Conservation (phyloP, 2,888 invertebrate genomes). For the Ophion slaviceki region DNA sequence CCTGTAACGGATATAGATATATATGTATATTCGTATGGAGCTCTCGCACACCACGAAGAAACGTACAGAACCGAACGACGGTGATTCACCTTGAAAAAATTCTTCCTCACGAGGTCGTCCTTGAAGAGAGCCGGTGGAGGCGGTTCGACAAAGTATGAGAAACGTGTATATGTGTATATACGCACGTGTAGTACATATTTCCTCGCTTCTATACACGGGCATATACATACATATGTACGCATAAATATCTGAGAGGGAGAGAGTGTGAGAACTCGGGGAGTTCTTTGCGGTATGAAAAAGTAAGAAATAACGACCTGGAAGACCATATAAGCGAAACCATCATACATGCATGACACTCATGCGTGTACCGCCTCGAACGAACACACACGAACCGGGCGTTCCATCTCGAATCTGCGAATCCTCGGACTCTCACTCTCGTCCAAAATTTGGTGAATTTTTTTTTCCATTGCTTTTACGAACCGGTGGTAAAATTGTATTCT, state of each 20-base stretch:
- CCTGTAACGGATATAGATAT: constrained; percentile 36
- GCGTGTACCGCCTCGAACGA: not conserved
- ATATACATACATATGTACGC: not conserved
- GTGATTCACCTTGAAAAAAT: constrained; percentile 78
- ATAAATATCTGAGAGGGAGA: constrained; percentile 8
- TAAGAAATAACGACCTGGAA: constrained; percentile 48
- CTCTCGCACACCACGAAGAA: constrained; percentile 16
- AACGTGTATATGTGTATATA: not conserved
- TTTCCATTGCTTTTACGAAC: not conserved
- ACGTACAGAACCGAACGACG: constrained; percentile 64
- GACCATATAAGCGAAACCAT: constrained; percentile 39
- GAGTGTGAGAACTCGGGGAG: constrained; percentile 45
- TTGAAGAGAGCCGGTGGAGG: constrained; percentile 68
- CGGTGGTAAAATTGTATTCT: not conserved
- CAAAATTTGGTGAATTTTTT: not conserved
- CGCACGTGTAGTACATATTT: constrained; percentile 14
- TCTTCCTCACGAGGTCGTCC: constrained; percentile 74
- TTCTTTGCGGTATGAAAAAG: constrained; percentile 37
- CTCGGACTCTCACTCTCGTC: not conserved
- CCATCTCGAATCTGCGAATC: not conserved
- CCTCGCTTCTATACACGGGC: not conserved
- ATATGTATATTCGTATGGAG: not conserved
- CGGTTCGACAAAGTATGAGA: constrained; percentile 40
- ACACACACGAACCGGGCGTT: not conserved
- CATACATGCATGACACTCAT: constrained; percentile 29